Evolutionary conservation across 2,797 vertebrate genomes (phyloP).

Genomic region (Sebastes cheni): DNA sequence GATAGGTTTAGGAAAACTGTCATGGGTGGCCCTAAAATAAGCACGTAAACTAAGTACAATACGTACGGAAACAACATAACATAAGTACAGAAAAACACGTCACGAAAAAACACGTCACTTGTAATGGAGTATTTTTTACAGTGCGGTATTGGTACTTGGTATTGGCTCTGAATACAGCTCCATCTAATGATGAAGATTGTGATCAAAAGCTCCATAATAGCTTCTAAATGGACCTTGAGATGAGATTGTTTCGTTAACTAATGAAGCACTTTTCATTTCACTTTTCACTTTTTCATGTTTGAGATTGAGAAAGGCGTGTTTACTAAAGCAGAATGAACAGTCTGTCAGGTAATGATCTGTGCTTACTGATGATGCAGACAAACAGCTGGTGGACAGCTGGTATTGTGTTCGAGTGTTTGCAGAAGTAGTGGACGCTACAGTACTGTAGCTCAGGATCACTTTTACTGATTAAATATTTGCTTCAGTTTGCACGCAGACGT

Average conservation of each 20-base stretch:
- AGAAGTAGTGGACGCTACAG: not conserved
- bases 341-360: not conserved
- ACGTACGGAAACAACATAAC: too few species aligned
- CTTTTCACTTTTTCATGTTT: not conserved
- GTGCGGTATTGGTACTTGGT: too few species aligned
- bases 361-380: not conserved
- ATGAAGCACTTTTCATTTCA: not conserved
- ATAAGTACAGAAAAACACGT: too few species aligned
- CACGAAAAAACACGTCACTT: too few species aligned
- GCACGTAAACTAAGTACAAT: not conserved
- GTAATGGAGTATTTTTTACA: too few species aligned
- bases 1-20: too few species aligned
- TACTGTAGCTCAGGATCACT: not conserved
- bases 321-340: too few species aligned
- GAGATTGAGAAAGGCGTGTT: not conserved
- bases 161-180: too few species aligned
- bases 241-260: not conserved
- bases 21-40: not conserved
- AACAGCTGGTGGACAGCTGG: not conserved
- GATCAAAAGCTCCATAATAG: too few species aligned
- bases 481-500: slow-evolving; percentile 1
- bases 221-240: not conserved
- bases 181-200: too few species aligned
- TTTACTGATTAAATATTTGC: slow-evolving; percentile 48
- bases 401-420: slow-evolving; percentile 11